These are phyloP conservation scores for Drosophila punjabiensis DNA, from an alignment of 1,140 invertebrate species.

Conservation along the genomic window DNA sequence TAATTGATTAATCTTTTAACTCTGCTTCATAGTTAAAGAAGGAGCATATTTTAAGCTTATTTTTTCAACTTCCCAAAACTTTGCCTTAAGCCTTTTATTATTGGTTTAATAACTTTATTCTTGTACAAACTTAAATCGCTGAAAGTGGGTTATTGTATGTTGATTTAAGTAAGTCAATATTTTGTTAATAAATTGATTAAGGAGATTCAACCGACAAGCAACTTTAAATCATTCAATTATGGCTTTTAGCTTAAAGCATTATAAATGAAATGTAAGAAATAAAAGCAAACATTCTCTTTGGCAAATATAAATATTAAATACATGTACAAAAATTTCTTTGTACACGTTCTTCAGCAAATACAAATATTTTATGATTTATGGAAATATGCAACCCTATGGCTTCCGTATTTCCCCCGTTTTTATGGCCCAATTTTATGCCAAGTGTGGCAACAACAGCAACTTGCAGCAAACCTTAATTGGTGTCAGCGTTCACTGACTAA, in stretches of 20 bases:
- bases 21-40: no score
- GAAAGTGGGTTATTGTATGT: not conserved
- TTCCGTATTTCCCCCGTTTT: not conserved
- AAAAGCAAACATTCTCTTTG: not conserved
- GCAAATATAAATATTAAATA: not conserved
- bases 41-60: no score
- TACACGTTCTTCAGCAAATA: not conserved
- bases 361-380: constrained; percentile 1
- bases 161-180: not conserved
- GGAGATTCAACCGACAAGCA: not conserved
- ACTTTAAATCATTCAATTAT: not conserved
- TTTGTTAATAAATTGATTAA: not conserved
- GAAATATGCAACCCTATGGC: not conserved
- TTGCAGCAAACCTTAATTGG: constrained; percentile 67
- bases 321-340: no score
- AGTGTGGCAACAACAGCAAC: constrained; percentile 14
- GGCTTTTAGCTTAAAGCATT: not conserved
- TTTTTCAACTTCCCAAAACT: no score
- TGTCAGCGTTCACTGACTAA: constrained; percentile 68
- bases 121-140: not conserved
- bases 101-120: no score
- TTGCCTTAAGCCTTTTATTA: no score
- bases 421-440: constrained; percentile 11
- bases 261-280: not conserved
- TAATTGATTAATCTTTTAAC: no score